phyloP scores from a whole-genome alignment of 2,888 invertebrate species.

The Hemistola chrysoprasaria region DNA sequence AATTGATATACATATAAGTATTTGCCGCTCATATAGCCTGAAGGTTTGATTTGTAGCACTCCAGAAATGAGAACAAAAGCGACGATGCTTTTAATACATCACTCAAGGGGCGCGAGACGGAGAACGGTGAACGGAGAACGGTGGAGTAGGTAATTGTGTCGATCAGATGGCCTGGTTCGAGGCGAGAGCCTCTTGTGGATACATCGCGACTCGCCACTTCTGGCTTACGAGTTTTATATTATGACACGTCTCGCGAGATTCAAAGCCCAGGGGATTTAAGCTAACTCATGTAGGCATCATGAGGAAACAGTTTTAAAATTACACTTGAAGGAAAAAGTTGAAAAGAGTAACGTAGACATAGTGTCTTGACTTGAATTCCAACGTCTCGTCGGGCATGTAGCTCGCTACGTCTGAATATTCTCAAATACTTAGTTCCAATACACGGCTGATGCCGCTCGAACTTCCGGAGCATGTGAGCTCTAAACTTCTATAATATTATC shows the following conservation, averaged over 20 bases:
- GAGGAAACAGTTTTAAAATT: too few species aligned
- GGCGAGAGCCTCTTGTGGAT: slow-evolving; percentile 45
- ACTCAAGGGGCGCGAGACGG: slow-evolving; percentile 25
- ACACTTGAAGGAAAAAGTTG: too few species aligned
- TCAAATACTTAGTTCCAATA: too few species aligned
- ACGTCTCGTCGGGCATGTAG: too few species aligned
- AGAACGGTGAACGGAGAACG: too few species aligned
- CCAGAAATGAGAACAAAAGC: slow-evolving; percentile 15
- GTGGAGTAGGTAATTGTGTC: slow-evolving; percentile 35
- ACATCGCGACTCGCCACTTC: slow-evolving; percentile 43
- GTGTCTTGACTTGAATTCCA: too few species aligned
- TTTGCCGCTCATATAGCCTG: slow-evolving; percentile 4
- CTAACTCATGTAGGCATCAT: too few species aligned
- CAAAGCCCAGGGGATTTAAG: slow-evolving; percentile 28
- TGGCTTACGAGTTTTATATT: slow-evolving; percentile 44
- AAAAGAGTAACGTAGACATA: too few species aligned
- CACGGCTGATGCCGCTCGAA: too few species aligned
- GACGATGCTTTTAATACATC: slow-evolving; percentile 24
- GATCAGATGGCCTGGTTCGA: slow-evolving; percentile 59
- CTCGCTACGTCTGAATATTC: too few species aligned
- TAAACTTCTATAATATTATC: too few species aligned
- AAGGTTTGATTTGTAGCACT: slow-evolving; percentile 14
- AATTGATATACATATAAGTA: background rate
- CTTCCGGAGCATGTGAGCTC: too few species aligned
- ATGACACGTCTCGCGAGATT: slow-evolving; percentile 46